Evolutionary conservation across 2,113 vertebrate species (phyloP).

Genomic region (Cryptotis parvus): DNA sequence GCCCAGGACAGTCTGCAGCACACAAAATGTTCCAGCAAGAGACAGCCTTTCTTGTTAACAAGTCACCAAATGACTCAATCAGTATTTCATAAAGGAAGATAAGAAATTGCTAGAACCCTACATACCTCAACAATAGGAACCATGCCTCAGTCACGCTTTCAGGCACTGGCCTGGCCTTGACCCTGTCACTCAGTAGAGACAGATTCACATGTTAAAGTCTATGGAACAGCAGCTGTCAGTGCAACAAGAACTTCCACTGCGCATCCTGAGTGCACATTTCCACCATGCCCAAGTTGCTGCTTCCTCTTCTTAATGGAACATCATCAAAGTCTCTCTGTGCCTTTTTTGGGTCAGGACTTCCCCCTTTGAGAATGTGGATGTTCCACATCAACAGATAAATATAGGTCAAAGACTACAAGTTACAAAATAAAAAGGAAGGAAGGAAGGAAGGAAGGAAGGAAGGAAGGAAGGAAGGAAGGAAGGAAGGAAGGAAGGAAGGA

Average conservation of each 20-base stretch:
- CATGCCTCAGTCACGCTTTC: background rate
- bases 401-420: slow-evolving; percentile 43
- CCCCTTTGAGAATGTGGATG: slow-evolving; percentile 36
- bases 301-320: background rate
- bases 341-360: slow-evolving; percentile 49
- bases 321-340: background rate
- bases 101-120: background rate
- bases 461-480: too few species aligned
- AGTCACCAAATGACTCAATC: slow-evolving; percentile 10
- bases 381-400: slow-evolving; percentile 40
- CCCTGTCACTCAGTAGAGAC: background rate
- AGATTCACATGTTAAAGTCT: background rate
- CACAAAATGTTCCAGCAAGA: background rate
- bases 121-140: background rate
- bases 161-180: background rate
- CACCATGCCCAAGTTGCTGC: background rate
- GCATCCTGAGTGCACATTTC: background rate
- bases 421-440: background rate
- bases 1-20: background rate
- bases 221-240: background rate
- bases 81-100: slow-evolving; percentile 6
- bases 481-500: too few species aligned
- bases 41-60: background rate
- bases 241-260: background rate
- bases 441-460: too few species aligned